A percentile compares a stretch with the other conserved stretches of the same genome.
phyloP scores from a whole-genome alignment of 1,140 invertebrate species.

The Phocides pigmalion region DNA sequence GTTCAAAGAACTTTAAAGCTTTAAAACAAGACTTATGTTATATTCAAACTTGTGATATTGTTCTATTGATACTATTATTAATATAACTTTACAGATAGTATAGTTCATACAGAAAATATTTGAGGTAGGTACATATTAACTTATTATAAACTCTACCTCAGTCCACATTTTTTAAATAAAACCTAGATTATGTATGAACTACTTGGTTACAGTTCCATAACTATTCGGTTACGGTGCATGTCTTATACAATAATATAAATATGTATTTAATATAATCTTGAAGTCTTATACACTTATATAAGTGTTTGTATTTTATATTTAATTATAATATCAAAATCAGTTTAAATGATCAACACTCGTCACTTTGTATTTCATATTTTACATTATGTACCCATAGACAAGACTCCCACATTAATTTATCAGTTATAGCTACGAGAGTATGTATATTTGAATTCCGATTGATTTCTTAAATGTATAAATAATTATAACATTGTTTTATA shows the following conservation, averaged over 20 bases:
- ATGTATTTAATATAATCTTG: not conserved
- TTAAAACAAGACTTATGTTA: not conserved
- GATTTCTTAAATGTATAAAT: not conserved
- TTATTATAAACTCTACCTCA: constrained; percentile 21
- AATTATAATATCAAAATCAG: not conserved
- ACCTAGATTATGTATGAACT: not conserved
- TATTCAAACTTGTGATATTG: not conserved
- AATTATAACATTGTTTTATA: not conserved
- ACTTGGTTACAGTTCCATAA: too few relatives aligned
- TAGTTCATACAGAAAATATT: not conserved
- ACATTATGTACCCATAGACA: too few relatives aligned
- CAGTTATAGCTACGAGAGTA: not conserved
- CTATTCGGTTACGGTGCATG: not conserved
- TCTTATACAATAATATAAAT: not conserved
- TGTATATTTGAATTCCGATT: not conserved
- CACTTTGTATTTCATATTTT: too few relatives aligned
- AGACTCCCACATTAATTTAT: too few relatives aligned
- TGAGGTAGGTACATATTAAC: constrained; percentile 18
- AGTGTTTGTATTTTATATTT: too few relatives aligned
- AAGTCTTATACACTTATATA: not conserved
- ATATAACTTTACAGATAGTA: not conserved
- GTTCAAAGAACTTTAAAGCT: not conserved
- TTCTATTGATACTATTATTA: not conserved
- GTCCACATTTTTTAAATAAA: constrained; percentile 3
- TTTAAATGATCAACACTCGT: too few relatives aligned